Evolutionary conservation across 2,113 vertebrate species (phyloP), one percentile per base, ranked within the genome.

Genomic region (Cryptomyrus ogoouensis): DNA sequence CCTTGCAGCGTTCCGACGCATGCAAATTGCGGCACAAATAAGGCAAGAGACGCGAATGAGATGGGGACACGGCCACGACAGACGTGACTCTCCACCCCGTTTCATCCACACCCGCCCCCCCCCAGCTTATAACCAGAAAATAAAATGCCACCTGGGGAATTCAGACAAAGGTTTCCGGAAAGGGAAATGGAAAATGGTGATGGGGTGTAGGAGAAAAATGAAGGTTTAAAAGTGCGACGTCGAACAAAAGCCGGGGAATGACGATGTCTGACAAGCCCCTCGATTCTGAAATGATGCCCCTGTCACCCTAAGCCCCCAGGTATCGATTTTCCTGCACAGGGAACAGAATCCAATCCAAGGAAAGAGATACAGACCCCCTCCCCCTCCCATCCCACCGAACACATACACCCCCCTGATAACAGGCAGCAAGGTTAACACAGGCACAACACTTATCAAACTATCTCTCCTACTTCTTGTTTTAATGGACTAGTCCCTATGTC

Each of bases 361-460:
- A 96, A 97, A 97, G 80, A 97, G 96, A 96, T 96, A 97, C 88
- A 96, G 89, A 89, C 91, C 94, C 94, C 95, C 44, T 46, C 94
- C 50, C 50, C 50, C 13, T 49, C 93, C 95, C 94, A 90, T 88
- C 88, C 89, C 91, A 21, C 91, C 92, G 83, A 92, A 90, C 91
- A 95, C 94, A 95, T 94, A 95, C 94, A 93, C 91, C 93, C 95
- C 94, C 91, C 92, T 88, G 91, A 95, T 95, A 96, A 97, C 88
- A 95, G 96, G 96, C 96, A 97, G 97, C 97, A 98, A 99, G 98
- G 98, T 98, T 98, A 98, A 97, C 96, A 94, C 96, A 97, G 96
- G 96, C 95, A 95, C 95, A 96, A 96, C 97, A 98, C 98, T 99
- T 97, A 98, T 98, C 97, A 97, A 98, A 97, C 94, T 96, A 97